A percentile compares a stretch with the other conserved stretches of the same genome.
phyloP scores from a whole-genome alignment of 1,140 invertebrate genomes.

The Zaprionus vittiger region DNA sequence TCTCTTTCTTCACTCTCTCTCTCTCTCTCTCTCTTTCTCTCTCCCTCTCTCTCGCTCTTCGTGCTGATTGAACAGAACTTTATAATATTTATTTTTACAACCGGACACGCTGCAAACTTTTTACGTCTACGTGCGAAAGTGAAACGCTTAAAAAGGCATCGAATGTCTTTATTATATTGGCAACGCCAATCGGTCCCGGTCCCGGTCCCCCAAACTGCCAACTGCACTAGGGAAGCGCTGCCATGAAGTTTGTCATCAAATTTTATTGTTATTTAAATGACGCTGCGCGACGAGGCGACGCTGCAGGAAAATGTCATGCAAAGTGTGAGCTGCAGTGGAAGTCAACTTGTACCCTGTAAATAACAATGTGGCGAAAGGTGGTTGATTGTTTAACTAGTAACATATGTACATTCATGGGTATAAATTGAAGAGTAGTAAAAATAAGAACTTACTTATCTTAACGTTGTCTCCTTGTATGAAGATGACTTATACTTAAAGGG shows the following conservation, averaged over 20 bases:
- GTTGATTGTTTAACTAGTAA: too few relatives aligned
- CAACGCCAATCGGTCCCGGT: conserved; percentile 72
- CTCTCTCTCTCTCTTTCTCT: conserved; percentile 1
- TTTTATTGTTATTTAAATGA: conserved; percentile 83
- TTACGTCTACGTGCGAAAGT: conserved; percentile 79
- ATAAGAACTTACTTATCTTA: too few relatives aligned
- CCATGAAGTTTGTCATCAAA: conserved; percentile 79
- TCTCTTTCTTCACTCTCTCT: not conserved
- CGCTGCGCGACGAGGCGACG: conserved; percentile 23
- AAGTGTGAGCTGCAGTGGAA: conserved; percentile 42
- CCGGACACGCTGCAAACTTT: conserved; percentile 47
- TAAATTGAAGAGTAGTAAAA: too few relatives aligned
- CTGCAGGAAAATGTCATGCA: conserved; percentile 47
- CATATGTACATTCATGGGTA: too few relatives aligned
- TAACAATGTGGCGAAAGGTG: too few relatives aligned
- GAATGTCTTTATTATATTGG: conserved; percentile 79
- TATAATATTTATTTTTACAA: conserved; percentile 24
- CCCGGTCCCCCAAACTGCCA: conserved; percentile 18
- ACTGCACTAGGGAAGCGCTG: conserved; percentile 33
- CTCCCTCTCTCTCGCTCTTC: not conserved
- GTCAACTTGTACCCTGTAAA: conserved; percentile 11
- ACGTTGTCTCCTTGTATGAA: not conserved
- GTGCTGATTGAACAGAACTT: conserved; percentile 48
- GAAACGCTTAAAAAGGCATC: conserved; percentile 83
- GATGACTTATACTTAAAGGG: not conserved